Evolutionary conservation across 2,113 vertebrate species (phyloP).

Genomic region (Corythornis vintsioides): DNA sequence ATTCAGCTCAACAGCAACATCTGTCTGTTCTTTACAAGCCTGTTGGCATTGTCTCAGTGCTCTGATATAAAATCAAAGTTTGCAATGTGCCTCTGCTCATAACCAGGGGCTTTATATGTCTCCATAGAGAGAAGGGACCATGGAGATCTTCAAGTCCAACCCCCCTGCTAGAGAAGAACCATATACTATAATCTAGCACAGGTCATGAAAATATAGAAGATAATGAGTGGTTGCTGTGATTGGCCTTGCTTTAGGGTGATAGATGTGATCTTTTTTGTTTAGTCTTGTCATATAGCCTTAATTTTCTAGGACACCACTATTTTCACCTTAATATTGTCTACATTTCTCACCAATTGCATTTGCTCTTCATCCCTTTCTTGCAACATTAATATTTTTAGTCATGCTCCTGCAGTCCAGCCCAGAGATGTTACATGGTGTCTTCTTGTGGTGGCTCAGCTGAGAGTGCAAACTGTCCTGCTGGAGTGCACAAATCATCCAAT

Average conservation of each 20-base stretch:
- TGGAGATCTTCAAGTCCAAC: too few species aligned
- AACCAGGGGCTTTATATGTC: accelerated
- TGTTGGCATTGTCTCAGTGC: background rate
- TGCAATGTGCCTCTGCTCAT: background rate
- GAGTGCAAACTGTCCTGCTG: accelerated
- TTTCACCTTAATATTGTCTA: background rate
- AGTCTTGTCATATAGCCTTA: background rate
- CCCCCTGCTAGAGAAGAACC: too few species aligned
- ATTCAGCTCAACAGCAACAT: background rate
- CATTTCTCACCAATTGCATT: background rate
- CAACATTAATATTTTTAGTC: background rate
- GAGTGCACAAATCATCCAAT: background rate
- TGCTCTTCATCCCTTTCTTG: background rate
- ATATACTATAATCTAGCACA: too few species aligned
- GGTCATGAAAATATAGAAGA: background rate
- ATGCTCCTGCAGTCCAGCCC: background rate
- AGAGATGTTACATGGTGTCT: background rate
- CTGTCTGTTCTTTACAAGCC: background rate
- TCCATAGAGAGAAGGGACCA: background rate
- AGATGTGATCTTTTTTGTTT: background rate
- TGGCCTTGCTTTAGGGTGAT: background rate
- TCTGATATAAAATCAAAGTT: background rate
- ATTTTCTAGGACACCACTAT: background rate
- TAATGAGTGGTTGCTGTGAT: background rate
- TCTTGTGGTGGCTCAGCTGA: accelerated